Evolutionary conservation across 2,797 vertebrate species (phyloP).

Genomic region (Capromys pilorides): DNA sequence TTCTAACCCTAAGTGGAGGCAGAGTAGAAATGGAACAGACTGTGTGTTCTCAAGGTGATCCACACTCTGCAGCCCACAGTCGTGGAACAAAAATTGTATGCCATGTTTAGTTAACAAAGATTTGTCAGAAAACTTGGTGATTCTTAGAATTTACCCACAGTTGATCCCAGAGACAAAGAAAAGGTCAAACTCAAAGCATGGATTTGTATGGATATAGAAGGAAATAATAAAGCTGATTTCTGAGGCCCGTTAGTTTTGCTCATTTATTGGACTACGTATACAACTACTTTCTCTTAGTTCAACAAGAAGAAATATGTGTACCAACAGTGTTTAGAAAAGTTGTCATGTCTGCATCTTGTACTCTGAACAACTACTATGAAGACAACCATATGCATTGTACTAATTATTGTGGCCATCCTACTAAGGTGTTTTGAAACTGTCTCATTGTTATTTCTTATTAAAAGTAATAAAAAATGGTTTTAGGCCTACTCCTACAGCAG

Average conservation of each 20-base stretch:
- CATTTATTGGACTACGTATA: background rate
- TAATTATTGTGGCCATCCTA: too few species aligned
- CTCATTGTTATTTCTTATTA: too few species aligned
- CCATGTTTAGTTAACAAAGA: background rate
- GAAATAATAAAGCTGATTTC: background rate
- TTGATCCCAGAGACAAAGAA: background rate
- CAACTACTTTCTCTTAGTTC: too few species aligned
- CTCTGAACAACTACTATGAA: too few species aligned
- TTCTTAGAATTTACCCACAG: background rate
- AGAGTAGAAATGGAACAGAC: background rate
- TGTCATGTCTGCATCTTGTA: too few species aligned
- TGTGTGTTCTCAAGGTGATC: background rate
- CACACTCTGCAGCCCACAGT: background rate
- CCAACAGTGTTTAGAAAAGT: too few species aligned
- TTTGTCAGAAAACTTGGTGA: background rate
- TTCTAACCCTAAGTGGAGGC: background rate
- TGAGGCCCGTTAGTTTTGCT: background rate
- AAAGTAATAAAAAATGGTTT: too few species aligned
- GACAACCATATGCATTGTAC: too few species aligned
- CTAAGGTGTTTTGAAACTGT: too few species aligned
- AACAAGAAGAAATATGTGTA: too few species aligned
- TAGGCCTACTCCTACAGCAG: background rate
- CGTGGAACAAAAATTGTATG: background rate
- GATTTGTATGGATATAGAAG: background rate
- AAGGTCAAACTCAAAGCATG: background rate